Conservation (phyloP, 2,797 vertebrate species). For the Characodon lateralis region DNA sequence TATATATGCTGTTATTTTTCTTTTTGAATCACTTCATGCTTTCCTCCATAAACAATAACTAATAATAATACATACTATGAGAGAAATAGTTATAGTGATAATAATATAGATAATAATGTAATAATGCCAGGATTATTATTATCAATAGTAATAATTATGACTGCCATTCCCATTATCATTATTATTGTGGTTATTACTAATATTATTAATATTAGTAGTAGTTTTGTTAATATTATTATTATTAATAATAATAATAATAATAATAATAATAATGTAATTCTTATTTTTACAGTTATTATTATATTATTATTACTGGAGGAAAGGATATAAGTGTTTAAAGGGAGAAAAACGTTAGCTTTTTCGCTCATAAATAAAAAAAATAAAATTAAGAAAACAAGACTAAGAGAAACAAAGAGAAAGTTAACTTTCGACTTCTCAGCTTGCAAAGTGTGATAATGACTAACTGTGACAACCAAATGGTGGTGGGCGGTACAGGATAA, state of each 20-base stretch:
- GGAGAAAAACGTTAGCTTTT: neutral
- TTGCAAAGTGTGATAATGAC: constrained; percentile 69
- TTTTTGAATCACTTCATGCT: neutral
- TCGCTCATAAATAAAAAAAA: constrained; percentile 6
- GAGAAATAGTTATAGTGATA: no score
- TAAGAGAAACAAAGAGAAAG: constrained; percentile 35
- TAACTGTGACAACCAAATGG: constrained; percentile 71
- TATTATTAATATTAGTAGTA: no score
- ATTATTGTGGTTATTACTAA: no score
- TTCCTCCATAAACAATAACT: neutral
- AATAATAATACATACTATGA: neutral
- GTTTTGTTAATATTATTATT: no score
- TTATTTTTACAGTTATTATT: neutral
- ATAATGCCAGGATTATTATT: no score
- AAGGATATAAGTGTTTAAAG: no score
- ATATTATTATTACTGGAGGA: neutral
- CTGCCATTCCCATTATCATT: no score
- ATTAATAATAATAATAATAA: no score
- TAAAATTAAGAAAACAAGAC: constrained; percentile 27
- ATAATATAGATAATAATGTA: no score
- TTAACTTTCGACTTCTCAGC: constrained; percentile 64
- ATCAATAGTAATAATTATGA: no score
- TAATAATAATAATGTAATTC: neutral
- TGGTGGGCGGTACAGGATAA: constrained; percentile 57
- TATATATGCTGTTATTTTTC: no score